Conservation (phyloP, 2,888 invertebrate species). For the Copidosoma aretas region DNA sequence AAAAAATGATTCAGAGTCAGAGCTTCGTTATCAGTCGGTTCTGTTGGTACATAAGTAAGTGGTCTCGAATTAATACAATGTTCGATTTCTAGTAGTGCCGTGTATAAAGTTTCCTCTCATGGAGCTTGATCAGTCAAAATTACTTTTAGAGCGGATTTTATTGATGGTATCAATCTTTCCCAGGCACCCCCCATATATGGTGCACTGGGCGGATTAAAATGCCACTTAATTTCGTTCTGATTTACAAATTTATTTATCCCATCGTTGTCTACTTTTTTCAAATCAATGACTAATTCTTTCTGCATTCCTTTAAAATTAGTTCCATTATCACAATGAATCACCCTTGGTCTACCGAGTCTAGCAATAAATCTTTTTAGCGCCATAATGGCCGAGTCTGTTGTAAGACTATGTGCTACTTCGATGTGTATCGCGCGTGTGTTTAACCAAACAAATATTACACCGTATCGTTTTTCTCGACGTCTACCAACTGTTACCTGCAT, state of each 20-base stretch:
- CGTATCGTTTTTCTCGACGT: no score
- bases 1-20: constrained; percentile 41
- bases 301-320: constrained; percentile 8
- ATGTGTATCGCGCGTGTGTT: no score
- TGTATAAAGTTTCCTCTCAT: background rate
- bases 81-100: background rate
- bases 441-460: no score
- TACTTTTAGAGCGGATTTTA: background rate
- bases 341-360: background rate
- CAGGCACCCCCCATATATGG: constrained; percentile 11
- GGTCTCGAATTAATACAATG: constrained; percentile 28
- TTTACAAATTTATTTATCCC: background rate
- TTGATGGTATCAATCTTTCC: background rate
- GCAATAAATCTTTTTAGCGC: background rate
- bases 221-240: no score
- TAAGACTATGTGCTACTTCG: background rate
- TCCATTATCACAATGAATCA: constrained; percentile 11
- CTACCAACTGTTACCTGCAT: no score
- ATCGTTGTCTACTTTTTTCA: no score
- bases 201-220: background rate
- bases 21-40: constrained; percentile 40
- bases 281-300: constrained; percentile 6
- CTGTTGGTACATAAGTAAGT: constrained; percentile 47
- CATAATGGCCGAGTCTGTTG: background rate
- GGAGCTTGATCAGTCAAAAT: background rate